Base-by-base conservation (phyloP, 2,888 invertebrate genomes). In the Drosophila infuscata region DNA sequence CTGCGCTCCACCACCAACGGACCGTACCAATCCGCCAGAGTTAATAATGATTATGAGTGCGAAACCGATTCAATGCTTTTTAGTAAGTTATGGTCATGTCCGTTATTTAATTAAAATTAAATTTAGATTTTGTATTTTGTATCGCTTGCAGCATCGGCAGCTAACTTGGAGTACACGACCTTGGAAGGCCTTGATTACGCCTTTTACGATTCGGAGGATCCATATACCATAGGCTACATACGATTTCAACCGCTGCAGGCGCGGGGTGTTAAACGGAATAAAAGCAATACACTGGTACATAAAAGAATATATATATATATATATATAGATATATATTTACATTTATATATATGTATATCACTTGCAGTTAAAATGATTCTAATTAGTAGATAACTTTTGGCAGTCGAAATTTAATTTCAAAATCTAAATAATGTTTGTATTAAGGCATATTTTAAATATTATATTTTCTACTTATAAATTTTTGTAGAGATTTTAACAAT, bases 121-220 rank as follows among this genome's bases (percentile, higher is more conserved):
- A n/a, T 15, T 30, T 5, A 29, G 17, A 35, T n/a, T n/a, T 46
- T 30, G 49, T 38, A 41, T 32, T 61, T 58, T 29, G 36, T 48
- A 12, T 29, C 29, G n/a, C 6, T 43, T 70, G 20, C 60, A 82
- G 81, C 81, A 0, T 30, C 73, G 1, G 72, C 66, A 3, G 41
- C 60, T 5, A 67, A 78, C 4, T 57, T 91, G n/a, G 32, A 61
- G 0, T 89, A 90, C 36, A 36, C 68, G 0, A 53, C 59, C n/a
- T 29, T 87, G 17, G 79, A 83, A 6, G 89, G 84, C 30, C 56
- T 89, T 8, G 91, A 90, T 0, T 91, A 89, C 61, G 84, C 82
- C 1, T 91, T 88, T 35, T 91, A 88, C 33, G 65, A 74, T 20
- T 87, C 90, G 0, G 72, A 83, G 2, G 77, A 77, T 0, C 53